Evolutionary conservation across 2,113 vertebrate species (phyloP).

Genomic region (Microcebus lehilahytsara): DNA sequence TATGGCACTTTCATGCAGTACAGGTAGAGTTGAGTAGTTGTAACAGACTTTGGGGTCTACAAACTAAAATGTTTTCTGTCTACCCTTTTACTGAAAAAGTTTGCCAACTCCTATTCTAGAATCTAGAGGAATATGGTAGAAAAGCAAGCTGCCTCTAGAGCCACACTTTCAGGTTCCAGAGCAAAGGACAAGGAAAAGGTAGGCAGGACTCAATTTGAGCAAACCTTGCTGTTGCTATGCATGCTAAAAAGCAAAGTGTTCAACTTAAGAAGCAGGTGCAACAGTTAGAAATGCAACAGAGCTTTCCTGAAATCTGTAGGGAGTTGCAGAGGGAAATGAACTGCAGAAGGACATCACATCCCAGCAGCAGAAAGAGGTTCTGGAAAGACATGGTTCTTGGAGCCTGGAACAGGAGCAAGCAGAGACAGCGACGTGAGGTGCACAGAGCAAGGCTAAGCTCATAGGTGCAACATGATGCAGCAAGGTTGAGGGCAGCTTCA

Average conservation of each 20-base stretch:
- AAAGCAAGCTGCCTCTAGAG: not conserved
- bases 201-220: not conserved
- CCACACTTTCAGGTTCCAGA: not conserved
- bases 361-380: not conserved
- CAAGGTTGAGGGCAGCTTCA: not conserved
- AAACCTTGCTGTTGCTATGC: not conserved
- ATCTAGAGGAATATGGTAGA: not conserved
- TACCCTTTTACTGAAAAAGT: not conserved
- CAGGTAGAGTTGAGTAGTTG: not conserved
- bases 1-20: not conserved
- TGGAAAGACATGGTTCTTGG: not conserved
- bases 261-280: not conserved
- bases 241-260: not conserved
- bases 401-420: no score
- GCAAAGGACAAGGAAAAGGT: not conserved
- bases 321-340: not conserved
- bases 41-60: not conserved
- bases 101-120: not conserved
- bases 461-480: not conserved
- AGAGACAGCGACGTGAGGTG: rapidly evolving
- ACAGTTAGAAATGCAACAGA: not conserved
- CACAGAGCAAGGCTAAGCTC: not conserved
- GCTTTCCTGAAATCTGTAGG: not conserved
- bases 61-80: not conserved
- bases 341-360: not conserved